Conservation (phyloP, 2,797 vertebrate genomes). For the Danio choprae region DNA sequence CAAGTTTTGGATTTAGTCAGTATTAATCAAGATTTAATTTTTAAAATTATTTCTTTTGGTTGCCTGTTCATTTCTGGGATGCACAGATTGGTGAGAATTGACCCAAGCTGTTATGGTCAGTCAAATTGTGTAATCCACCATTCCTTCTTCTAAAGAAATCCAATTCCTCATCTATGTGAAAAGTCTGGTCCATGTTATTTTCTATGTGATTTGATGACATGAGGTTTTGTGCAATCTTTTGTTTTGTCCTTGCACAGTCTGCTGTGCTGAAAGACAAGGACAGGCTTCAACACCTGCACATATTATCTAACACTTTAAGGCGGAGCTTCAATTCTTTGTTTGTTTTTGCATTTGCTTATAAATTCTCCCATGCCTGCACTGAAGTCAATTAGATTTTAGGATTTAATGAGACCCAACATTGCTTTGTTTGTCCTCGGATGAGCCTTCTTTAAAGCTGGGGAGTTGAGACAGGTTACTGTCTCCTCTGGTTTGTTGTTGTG, state of each 20-base stretch:
- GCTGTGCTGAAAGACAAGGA: background rate
- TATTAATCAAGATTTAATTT: background rate
- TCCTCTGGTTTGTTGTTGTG: conserved; percentile 2
- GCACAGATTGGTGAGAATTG: background rate
- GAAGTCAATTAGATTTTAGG: background rate
- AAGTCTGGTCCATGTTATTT: background rate
- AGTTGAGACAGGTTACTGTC: background rate
- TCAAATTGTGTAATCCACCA: background rate
- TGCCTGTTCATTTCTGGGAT: background rate
- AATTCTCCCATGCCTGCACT: background rate
- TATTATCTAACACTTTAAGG: conserved; percentile 8
- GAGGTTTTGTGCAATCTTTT: conserved; percentile 21
- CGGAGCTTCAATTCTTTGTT: background rate
- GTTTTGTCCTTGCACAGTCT: conserved; percentile 21
- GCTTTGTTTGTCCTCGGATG: background rate
- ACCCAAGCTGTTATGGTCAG: background rate
- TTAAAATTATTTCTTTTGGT: background rate
- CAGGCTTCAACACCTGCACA: background rate
- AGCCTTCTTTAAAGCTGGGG: background rate
- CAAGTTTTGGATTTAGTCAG: too few species aligned
- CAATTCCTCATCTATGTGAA: background rate
- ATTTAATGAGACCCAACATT: background rate
- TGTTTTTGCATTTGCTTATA: conserved; percentile 1
- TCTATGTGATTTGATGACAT: background rate
- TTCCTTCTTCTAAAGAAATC: background rate